Percentiles rank a stretch among this genome's conserved stretches.
Conservation (phyloP, 2,797 vertebrate genomes). For the Mormyrops boulengeri region DNA sequence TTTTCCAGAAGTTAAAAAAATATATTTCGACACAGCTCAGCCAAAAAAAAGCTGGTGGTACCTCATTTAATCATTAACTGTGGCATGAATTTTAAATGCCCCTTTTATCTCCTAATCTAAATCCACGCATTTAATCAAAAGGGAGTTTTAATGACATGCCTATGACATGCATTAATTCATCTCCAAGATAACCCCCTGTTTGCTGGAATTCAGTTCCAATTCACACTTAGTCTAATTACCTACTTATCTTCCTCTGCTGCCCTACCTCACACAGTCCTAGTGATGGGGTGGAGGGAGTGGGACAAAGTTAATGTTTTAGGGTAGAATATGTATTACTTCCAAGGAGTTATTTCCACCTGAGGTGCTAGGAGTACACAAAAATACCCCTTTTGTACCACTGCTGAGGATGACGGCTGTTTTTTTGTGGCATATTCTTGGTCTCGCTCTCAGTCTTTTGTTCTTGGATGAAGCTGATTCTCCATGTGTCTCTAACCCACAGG, state of each 20-base stretch:
- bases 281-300: constrained; percentile 10
- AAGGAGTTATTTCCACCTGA: background rate
- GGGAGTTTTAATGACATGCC: constrained; percentile 24
- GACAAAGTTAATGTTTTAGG: background rate
- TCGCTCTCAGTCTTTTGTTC: background rate
- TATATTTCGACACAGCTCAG: background rate
- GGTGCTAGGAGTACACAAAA: background rate
- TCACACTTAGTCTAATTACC: constrained; percentile 30
- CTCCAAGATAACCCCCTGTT: constrained; percentile 21
- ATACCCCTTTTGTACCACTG: background rate
- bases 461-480: background rate
- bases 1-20: constrained; percentile 6
- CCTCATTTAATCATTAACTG: constrained; percentile 31
- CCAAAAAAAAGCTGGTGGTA: background rate
- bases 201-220: constrained; percentile 29
- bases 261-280: constrained; percentile 26
- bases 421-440: background rate
- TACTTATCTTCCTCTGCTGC: constrained; percentile 23
- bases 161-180: constrained; percentile 25
- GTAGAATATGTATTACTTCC: background rate
- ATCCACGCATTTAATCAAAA: constrained; percentile 36
- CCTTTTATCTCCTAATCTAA: constrained; percentile 38
- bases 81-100: constrained; percentile 19
- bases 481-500: background rate
- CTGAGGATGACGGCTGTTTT: background rate